Percentiles rank a stretch among this genome's conserved stretches.
phyloP scores from a whole-genome alignment of 2,888 invertebrate genomes.

The Myopa tessellatipennis region DNA sequence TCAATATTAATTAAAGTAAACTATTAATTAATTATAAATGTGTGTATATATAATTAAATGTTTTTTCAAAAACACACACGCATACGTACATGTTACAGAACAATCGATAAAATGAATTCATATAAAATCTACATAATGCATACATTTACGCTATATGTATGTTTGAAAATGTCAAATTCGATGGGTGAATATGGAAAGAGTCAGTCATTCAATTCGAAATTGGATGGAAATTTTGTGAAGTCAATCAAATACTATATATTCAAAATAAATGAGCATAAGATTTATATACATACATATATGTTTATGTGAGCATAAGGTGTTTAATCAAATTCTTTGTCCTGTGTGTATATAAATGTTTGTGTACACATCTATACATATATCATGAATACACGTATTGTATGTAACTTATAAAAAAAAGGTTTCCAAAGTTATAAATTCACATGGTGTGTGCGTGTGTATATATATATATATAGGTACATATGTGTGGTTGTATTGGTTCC shows the following conservation, averaged over 20 bases:
- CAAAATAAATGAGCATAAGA: too few species aligned
- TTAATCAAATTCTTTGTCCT: too few species aligned
- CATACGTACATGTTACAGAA: neutral
- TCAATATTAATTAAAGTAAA: too few species aligned
- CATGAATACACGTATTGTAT: neutral
- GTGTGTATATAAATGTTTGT: neutral
- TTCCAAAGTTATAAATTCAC: slow-evolving; percentile 39
- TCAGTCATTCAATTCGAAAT: too few species aligned
- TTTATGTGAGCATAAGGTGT: too few species aligned
- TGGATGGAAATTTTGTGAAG: too few species aligned
- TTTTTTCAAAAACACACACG: slow-evolving; percentile 14
- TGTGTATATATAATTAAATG: slow-evolving; percentile 23
- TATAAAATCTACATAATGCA: too few species aligned
- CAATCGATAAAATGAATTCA: too few species aligned
- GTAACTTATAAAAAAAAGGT: slow-evolving; percentile 27
- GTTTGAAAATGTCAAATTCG: neutral
- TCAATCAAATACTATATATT: too few species aligned
- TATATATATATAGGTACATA: neutral
- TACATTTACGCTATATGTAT: too few species aligned
- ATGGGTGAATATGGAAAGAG: too few species aligned
- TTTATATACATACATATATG: too few species aligned
- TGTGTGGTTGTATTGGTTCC: neutral
- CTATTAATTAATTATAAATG: neutral
- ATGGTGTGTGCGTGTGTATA: slow-evolving; percentile 8
- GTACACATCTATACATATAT: neutral